Base-by-base conservation (phyloP, 2,797 vertebrate species). In the Mastacembelus armatus region DNA sequence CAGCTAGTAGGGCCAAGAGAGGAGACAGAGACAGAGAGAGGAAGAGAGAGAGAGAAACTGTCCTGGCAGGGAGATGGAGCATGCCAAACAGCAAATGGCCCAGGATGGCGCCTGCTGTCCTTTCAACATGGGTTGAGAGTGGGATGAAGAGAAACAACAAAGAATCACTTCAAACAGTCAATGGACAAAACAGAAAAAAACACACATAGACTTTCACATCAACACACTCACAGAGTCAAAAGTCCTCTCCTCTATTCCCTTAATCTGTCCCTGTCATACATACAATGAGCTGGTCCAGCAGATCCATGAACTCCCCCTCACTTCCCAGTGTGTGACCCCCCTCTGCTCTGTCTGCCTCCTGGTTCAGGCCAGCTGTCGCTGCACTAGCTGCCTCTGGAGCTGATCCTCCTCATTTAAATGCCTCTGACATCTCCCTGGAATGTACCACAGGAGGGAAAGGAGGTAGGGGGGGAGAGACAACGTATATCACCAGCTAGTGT, bases 341-440 rank as follows among this genome's bases (percentile, higher is more conserved):
- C 87, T 81, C 86, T 85, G 76, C 80, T 87, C 61, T 80, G 75
- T 72, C 71, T 83, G 84, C 73, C 85, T 88, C 85, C 91, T 91
- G 89, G 87, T 87, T 87, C 89, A 85, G 88, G 88, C 90, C 92
- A 93, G 93, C 92, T 93, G 93, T 90, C 90, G 84, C 78, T 87
- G 86, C 87, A 82, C 87, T 89, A 48, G 78, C 90, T 79, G 84
- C 90, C 91, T 88, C 90, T 92, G 89, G 89, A 88, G 88, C 89
- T 89, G 84, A 88, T 90, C 88, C 86, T 90, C 82, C 87, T 92
- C 87, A 91, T 93, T 94, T 93, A 88, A 93, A 94, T 89, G 90
- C 86, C 87, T 84, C 90, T 91, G 92, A 93, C 92, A 92, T 92
- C 77, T 72, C 82, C 87, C 69, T 88, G 91, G 94, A 91, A 78